Percentiles rank a stretch among this genome's conserved stretches.
Conservation (phyloP, 2,888 invertebrate species). For the Lithophane semibrunnea region DNA sequence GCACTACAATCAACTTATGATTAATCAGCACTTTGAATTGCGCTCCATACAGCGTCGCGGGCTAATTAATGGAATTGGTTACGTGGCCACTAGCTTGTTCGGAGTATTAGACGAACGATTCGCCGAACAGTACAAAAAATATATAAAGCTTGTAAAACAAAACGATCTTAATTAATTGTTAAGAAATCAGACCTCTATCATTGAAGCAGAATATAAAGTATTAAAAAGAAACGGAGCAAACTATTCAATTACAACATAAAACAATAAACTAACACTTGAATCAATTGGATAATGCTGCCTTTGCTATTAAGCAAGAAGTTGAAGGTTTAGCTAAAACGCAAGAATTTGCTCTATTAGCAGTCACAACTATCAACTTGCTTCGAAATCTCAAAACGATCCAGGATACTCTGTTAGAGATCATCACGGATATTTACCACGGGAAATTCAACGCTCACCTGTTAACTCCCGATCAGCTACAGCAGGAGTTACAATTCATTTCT, state of each 20-base stretch:
- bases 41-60: conserved; percentile 27
- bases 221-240: not conserved
- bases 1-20: too few species aligned
- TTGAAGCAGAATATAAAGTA: not conserved
- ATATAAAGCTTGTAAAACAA: conserved; percentile 19
- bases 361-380: too few species aligned
- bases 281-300: conserved; percentile 1
- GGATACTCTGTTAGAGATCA: conserved; percentile 17
- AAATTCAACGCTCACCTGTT: not conserved
- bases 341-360: too few species aligned
- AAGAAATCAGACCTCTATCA: conserved; percentile 26
- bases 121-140: conserved; percentile 20
- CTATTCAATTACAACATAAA: not conserved
- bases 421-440: not conserved
- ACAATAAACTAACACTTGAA: not conserved
- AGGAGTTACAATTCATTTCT: too few species aligned
- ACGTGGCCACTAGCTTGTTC: conserved; percentile 19
- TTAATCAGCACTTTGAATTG: conserved; percentile 2
- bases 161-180: conserved; percentile 10
- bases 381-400: conserved; percentile 17
- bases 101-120: conserved; percentile 24
- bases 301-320: not conserved
- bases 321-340: not conserved
- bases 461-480: too few species aligned
- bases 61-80: conserved; percentile 23